Evolutionary conservation across 2,888 invertebrate species (phyloP).

Genomic region (Nymphalis polychloros): DNA sequence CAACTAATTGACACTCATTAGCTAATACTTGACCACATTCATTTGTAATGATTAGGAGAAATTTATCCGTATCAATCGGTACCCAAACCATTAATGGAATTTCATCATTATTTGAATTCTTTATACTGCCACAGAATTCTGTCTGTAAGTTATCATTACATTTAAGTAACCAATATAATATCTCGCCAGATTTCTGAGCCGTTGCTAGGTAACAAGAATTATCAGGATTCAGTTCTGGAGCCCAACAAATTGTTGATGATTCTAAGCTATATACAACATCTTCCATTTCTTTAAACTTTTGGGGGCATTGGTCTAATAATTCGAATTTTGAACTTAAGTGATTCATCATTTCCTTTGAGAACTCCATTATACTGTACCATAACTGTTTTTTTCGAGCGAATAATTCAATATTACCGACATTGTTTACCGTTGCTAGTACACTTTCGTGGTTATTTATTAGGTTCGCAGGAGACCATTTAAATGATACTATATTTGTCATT

Average conservation of each 20-base stretch:
- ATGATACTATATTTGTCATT: conserved; percentile 51
- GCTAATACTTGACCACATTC: conserved; percentile 54
- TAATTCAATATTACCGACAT: conserved; percentile 63
- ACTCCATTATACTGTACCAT: conserved; percentile 53
- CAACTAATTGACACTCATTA: conserved; percentile 48
- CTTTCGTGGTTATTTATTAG: conserved; percentile 49
- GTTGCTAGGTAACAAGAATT: conserved; percentile 61
- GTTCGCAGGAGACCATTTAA: conserved; percentile 61
- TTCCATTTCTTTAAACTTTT: conserved; percentile 50
- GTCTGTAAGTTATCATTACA: conserved; percentile 40
- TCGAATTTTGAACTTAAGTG: conserved; percentile 37
- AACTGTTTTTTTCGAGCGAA: conserved; percentile 44
- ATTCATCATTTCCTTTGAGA: conserved; percentile 51
- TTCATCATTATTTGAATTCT: conserved; percentile 47
- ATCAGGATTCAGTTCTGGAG: conserved; percentile 46
- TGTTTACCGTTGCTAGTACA: conserved; percentile 62
- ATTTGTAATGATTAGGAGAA: conserved; percentile 56
- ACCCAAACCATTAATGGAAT: conserved; percentile 58
- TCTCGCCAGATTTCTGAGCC: conserved; percentile 59
- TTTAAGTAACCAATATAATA: conserved; percentile 61
- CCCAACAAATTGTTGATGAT: conserved; percentile 63
- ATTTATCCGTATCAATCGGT: conserved; percentile 41
- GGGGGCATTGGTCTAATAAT: conserved; percentile 37
- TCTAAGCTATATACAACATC: conserved; percentile 51
- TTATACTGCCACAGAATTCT: conserved; percentile 44